phyloP scores from a whole-genome alignment of 2,113 vertebrate genomes.

The Ochotona princeps region DNA sequence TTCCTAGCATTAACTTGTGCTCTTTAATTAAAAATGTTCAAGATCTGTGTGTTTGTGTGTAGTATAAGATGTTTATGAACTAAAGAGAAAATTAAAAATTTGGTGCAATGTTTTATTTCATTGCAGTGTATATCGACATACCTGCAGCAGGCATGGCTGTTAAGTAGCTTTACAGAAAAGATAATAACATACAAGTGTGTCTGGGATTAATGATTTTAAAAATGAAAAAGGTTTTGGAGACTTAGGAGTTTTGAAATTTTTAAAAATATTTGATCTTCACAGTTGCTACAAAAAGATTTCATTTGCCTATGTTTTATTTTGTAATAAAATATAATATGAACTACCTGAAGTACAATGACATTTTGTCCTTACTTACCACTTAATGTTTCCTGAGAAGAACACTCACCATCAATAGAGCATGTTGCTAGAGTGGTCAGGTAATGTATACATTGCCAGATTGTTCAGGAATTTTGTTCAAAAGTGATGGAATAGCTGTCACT shows the following conservation, averaged over 20 bases:
- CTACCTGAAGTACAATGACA: neutral
- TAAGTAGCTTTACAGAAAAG: neutral
- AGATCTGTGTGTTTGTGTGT: neutral
- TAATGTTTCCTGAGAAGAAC: neutral
- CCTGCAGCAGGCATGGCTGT: neutral
- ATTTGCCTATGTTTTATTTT: neutral
- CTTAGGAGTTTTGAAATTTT: neutral
- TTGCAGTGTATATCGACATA: neutral
- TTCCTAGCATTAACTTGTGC: neutral
- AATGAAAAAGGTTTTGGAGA: neutral
- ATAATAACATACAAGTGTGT: neutral
- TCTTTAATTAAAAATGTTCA: neutral
- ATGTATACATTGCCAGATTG: neutral
- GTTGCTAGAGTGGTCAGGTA: neutral
- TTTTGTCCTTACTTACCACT: neutral
- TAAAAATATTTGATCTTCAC: neutral
- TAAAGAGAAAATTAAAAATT: neutral
- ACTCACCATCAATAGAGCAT: neutral
- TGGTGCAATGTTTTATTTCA: neutral
- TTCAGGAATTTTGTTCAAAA: neutral
- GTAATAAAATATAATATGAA: neutral
- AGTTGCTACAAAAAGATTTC: neutral
- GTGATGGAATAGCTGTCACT: neutral
- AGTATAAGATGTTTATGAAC: neutral
- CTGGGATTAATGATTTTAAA: neutral